Conservation (phyloP, 2,797 vertebrate species). For the Galago senegalensis region DNA sequence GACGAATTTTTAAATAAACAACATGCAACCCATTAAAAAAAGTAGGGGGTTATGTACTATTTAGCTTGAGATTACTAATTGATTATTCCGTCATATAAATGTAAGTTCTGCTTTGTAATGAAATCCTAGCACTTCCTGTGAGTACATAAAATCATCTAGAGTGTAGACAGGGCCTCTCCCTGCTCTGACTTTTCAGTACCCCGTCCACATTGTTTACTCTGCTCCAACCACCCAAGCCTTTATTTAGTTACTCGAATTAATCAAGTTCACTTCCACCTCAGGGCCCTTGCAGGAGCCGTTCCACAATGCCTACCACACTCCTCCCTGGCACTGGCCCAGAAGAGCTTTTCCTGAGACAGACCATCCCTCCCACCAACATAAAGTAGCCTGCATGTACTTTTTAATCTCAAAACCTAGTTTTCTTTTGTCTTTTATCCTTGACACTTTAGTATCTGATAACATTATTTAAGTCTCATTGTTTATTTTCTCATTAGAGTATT, state of each 20-base stretch:
- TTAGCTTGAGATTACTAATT: not conserved
- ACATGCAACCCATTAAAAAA: not conserved
- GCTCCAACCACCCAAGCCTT: not conserved
- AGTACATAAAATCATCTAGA: not conserved
- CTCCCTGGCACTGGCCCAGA: not conserved
- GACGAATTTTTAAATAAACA: slow-evolving; percentile 49
- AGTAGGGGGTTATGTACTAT: not conserved
- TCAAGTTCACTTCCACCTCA: not conserved
- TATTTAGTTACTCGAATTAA: not conserved
- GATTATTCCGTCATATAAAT: not conserved
- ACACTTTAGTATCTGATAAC: not conserved
- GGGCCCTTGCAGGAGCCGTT: not conserved
- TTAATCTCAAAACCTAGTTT: not conserved
- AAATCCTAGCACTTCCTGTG: not conserved
- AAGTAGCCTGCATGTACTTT: not conserved
- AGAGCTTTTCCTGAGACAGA: not conserved
- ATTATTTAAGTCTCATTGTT: not conserved
- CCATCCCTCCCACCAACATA: not conserved
- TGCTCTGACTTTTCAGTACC: not conserved
- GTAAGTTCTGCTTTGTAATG: slow-evolving; percentile 8
- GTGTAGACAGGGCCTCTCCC: not conserved
- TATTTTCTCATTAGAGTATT: not conserved
- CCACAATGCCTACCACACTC: not conserved
- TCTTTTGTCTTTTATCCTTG: not conserved
- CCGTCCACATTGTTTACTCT: not conserved